Percentiles rank a stretch among this genome's conserved stretches.
These are phyloP conservation scores for Plagiodera versicolora DNA, from an alignment of 2,888 invertebrate species.

Conservation along the genomic window DNA sequence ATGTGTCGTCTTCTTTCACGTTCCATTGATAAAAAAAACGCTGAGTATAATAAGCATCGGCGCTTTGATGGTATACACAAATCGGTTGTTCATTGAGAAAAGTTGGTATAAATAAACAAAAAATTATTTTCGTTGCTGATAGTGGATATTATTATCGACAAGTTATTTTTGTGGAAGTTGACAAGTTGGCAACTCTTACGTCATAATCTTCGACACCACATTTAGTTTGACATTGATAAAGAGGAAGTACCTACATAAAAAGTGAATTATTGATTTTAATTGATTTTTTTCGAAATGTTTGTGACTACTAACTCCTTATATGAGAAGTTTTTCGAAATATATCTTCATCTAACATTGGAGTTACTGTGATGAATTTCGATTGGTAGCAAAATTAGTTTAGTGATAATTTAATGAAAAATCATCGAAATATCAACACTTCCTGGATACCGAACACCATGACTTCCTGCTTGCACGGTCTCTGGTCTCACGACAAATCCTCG, in stretches of 20 bases:
- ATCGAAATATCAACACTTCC: background rate
- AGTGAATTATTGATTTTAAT: too few species aligned
- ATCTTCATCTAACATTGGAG: too few species aligned
- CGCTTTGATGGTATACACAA: background rate
- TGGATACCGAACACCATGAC: conserved; percentile 1
- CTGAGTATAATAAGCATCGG: background rate
- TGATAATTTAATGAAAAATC: background rate
- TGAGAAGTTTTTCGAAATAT: too few species aligned
- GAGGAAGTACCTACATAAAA: too few species aligned
- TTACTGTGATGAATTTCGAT: too few species aligned
- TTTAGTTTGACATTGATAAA: too few species aligned
- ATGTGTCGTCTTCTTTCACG: conserved; percentile 14
- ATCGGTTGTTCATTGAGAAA: background rate
- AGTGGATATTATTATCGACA: background rate
- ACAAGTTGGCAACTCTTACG: too few species aligned
- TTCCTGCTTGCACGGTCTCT: conserved; percentile 5
- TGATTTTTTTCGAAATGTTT: too few species aligned
- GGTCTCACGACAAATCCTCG: conserved; percentile 1
- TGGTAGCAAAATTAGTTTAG: too few species aligned
- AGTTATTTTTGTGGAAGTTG: too few species aligned
- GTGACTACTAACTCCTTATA: too few species aligned
- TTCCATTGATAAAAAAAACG: conserved; percentile 24
- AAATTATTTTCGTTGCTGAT: background rate
- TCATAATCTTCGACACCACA: too few species aligned
- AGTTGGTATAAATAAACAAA: background rate